phyloP scores from a whole-genome alignment of 2,888 invertebrate species.

The Xanthorhoe spadicearia region DNA sequence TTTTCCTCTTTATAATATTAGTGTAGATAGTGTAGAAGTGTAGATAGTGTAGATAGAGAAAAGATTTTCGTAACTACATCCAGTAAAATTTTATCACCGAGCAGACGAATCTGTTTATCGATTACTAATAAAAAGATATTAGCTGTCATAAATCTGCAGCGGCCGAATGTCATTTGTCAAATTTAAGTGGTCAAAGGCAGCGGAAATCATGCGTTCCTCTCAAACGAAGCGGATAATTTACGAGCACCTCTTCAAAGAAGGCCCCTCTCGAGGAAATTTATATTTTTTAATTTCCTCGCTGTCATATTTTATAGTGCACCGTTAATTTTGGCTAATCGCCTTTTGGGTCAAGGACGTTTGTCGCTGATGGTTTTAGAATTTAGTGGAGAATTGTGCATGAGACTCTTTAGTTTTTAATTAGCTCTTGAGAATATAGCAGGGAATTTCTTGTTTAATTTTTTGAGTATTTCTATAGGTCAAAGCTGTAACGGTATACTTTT shows the following conservation, averaged over 20 bases:
- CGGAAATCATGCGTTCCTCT: conserved; percentile 38
- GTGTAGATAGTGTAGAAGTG: no score
- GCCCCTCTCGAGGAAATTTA: conserved; percentile 50
- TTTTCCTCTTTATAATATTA: no score
- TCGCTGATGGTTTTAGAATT: conserved; percentile 24
- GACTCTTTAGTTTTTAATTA: not conserved
- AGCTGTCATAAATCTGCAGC: conserved; percentile 40
- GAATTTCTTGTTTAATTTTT: not conserved
- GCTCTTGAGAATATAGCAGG: not conserved
- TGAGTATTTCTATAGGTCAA: no score
- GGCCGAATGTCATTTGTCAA: conserved; percentile 53
- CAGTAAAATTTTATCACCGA: conserved; percentile 29
- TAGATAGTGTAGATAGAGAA: no score
- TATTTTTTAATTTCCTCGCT: conserved; percentile 51
- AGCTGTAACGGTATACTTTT: no score
- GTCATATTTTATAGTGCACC: conserved; percentile 47
- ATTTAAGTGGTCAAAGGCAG: conserved; percentile 51
- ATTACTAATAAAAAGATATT: conserved; percentile 48
- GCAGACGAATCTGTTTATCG: conserved; percentile 46
- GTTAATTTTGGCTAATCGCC: conserved; percentile 46
- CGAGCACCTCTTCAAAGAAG: conserved; percentile 51
- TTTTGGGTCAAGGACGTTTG: conserved; percentile 44
- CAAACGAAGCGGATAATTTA: conserved; percentile 54
- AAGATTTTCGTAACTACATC: conserved; percentile 15
- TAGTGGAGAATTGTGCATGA: conserved; percentile 16